Percentiles rank a stretch among this genome's conserved stretches.
phyloP scores from a whole-genome alignment of 2,797 vertebrate genomes.

The Sebastes vulpes region DNA sequence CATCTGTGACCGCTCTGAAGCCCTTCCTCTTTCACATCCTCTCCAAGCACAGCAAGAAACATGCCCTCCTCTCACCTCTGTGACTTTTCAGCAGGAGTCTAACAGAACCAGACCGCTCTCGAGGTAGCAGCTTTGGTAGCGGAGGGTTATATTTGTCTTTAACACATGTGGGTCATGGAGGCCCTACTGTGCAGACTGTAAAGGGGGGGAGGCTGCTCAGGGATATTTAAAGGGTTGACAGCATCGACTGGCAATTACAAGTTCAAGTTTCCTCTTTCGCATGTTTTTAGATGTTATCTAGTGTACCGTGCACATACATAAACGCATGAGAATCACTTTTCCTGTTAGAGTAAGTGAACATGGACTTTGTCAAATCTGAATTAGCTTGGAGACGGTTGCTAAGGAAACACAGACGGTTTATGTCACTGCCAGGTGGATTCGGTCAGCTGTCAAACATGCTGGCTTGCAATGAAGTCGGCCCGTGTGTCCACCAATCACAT shows the following conservation, averaged over 20 bases:
- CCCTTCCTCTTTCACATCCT: slow-evolving; percentile 73
- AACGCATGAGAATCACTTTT: neutral
- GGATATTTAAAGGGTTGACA: slow-evolving; percentile 74
- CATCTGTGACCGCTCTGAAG: slow-evolving; percentile 38
- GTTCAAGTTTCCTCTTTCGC: slow-evolving; percentile 46
- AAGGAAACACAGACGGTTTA: slow-evolving; percentile 1
- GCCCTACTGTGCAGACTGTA: slow-evolving; percentile 45
- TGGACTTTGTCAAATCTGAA: neutral
- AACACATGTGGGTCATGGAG: slow-evolving; percentile 71
- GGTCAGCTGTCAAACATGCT: slow-evolving; percentile 26
- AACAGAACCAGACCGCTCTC: slow-evolving; percentile 55
- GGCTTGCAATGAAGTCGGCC: neutral
- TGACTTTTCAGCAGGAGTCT: slow-evolving; percentile 49
- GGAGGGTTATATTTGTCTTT: slow-evolving; percentile 79
- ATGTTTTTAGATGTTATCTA: slow-evolving; percentile 2
- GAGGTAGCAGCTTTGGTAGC: slow-evolving; percentile 55
- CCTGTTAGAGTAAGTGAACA: neutral
- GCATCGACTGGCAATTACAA: slow-evolving; percentile 52
- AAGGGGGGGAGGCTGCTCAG: slow-evolving; percentile 20
- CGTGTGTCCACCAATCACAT: neutral
- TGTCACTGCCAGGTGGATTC: slow-evolving; percentile 14
- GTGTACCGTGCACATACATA: neutral
- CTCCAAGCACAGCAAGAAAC: slow-evolving; percentile 30
- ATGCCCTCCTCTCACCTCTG: slow-evolving; percentile 54
- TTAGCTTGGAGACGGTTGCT: neutral